Percentiles rank a stretch among this genome's conserved stretches.
phyloP scores from a whole-genome alignment of 2,797 vertebrate genomes.

The Ambastaia sidthimunki region DNA sequence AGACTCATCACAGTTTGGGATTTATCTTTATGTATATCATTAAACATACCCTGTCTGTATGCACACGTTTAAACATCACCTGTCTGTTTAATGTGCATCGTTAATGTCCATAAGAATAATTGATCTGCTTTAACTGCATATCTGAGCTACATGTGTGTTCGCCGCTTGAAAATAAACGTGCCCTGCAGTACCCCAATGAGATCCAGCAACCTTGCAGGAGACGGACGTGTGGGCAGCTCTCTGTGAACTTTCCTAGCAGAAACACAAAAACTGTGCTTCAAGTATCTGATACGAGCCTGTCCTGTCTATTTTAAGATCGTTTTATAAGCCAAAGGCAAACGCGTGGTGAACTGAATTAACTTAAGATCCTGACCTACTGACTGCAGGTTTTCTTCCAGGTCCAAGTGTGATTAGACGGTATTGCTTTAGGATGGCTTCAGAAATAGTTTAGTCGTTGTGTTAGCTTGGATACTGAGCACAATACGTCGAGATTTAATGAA shows the following conservation, averaged over 20 bases:
- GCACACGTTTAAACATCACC: not conserved
- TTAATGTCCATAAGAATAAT: not conserved
- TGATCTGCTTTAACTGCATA: not conserved
- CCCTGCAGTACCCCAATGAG: not conserved
- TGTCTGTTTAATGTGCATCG: not conserved
- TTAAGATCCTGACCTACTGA: too few species aligned
- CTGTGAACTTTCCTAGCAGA: not conserved
- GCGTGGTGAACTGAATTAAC: slow-evolving; percentile 34
- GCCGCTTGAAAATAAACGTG: not conserved
- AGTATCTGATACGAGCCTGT: not conserved
- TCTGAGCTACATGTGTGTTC: not conserved
- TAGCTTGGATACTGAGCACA: too few species aligned
- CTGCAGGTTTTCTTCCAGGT: too few species aligned
- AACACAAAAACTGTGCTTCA: not conserved
- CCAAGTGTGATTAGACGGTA: too few species aligned
- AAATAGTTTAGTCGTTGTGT: too few species aligned
- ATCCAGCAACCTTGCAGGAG: not conserved
- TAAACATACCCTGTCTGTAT: not conserved
- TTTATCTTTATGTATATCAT: not conserved
- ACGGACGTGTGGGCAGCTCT: not conserved
- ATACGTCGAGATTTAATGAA: too few species aligned
- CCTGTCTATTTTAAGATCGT: slow-evolving; percentile 57
- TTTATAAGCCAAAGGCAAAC: too few species aligned
- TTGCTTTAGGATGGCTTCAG: too few species aligned
- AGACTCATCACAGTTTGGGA: slow-evolving; percentile 57